These are phyloP conservation scores for Balearica regulorum DNA, from an alignment of 2,797 vertebrate species.

Conservation along the genomic window DNA sequence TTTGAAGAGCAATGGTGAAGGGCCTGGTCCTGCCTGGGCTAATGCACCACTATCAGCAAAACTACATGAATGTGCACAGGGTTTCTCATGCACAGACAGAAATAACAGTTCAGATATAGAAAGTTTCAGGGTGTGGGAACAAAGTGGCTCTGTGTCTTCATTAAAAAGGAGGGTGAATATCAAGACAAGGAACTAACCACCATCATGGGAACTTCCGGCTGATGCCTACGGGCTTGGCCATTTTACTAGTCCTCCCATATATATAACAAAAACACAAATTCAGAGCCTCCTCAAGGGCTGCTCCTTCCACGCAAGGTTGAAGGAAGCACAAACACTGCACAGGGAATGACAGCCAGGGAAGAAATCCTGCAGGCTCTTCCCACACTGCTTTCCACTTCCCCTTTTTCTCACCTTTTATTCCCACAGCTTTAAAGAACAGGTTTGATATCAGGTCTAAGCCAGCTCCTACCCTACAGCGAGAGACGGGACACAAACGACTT, in stretches of 20 bases:
- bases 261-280: not conserved
- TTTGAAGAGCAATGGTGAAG: not conserved
- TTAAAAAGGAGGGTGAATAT: not conserved
- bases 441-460: rapidly evolving
- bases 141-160: not conserved
- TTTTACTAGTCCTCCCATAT: not conserved
- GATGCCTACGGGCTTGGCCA: not conserved
- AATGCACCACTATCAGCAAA: not conserved
- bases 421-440: not conserved
- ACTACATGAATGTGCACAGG: rapidly evolving
- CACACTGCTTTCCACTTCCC: not conserved
- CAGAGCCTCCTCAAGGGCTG: not conserved
- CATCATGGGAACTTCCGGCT: not conserved
- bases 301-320: not conserved
- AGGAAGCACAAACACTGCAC: not conserved
- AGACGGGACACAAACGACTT: not conserved
- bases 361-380: not conserved
- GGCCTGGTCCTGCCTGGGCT: not conserved
- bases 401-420: not conserved
- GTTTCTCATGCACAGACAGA: not conserved
- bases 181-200: not conserved
- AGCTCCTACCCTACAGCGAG: not conserved
- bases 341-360: rapidly evolving
- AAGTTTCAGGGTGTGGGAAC: not conserved
- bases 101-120: not conserved